Evolutionary conservation across 2,888 invertebrate genomes (phyloP).

Genomic region (Scotopteryx bipunctaria): DNA sequence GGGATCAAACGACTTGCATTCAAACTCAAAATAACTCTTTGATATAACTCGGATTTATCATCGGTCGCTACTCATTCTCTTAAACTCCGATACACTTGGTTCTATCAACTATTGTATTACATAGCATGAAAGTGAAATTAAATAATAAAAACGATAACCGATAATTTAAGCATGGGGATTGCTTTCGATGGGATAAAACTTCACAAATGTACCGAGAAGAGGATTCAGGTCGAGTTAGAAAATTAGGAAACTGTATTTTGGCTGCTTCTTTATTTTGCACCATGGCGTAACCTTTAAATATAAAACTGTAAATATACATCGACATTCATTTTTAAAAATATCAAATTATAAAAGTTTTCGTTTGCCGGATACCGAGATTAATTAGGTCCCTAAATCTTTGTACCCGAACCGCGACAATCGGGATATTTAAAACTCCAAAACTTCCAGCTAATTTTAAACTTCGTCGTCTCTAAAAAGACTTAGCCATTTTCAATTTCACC

Average conservation of each 20-base stretch:
- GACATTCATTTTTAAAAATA: slow-evolving; percentile 20
- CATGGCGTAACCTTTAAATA: too few relatives aligned
- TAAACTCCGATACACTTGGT: slow-evolving; percentile 8
- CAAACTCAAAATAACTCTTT: slow-evolving; percentile 57
- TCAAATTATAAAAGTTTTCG: slow-evolving; percentile 24
- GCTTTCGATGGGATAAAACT: too few relatives aligned
- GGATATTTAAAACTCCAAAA: slow-evolving; percentile 44
- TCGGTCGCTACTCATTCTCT: slow-evolving; percentile 14
- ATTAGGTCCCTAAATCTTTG: slow-evolving; percentile 56
- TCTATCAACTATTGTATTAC: not conserved
- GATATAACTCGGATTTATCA: slow-evolving; percentile 47
- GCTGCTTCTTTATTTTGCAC: too few relatives aligned
- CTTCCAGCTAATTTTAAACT: slow-evolving; percentile 51
- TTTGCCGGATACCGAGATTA: slow-evolving; percentile 52
- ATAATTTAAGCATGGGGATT: slow-evolving; percentile 9
- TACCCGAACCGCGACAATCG: slow-evolving; percentile 52
- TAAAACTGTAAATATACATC: too few relatives aligned
- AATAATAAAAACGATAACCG: slow-evolving; percentile 5
- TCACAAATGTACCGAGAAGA: slow-evolving; percentile 20
- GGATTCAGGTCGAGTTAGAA: slow-evolving; percentile 1
- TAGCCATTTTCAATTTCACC: slow-evolving; percentile 34
- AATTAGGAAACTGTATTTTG: not conserved
- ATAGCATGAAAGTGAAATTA: not conserved
- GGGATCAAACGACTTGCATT: slow-evolving; percentile 55
- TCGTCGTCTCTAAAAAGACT: slow-evolving; percentile 34